Evolutionary conservation across 2,888 invertebrate species (phyloP).

Genomic region (Agelastica alni): DNA sequence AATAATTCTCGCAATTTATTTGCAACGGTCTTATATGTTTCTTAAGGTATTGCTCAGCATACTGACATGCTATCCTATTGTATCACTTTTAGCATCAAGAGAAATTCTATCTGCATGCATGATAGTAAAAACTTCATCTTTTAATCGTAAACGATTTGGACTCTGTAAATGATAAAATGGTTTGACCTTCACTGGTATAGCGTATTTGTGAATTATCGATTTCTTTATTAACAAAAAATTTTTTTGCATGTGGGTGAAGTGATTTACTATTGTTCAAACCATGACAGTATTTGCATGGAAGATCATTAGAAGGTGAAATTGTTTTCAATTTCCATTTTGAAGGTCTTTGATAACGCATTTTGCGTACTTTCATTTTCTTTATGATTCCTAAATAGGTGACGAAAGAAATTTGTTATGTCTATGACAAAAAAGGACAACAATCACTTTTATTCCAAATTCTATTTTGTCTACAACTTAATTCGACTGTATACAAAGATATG

Average conservation of each 20-base stretch:
- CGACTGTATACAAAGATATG: too few species aligned
- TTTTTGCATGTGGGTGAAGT: not conserved
- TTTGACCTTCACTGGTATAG: too few species aligned
- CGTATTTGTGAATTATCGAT: too few species aligned
- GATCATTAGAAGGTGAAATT: not conserved
- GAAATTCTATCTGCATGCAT: conserved; percentile 37
- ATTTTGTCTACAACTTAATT: not conserved
- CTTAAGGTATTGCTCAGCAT: conserved; percentile 37
- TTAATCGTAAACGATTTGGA: conserved; percentile 34
- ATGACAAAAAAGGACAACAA: too few species aligned
- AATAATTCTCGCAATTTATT: conserved; percentile 40
- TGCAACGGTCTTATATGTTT: conserved; percentile 39
- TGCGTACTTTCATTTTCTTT: conserved; percentile 28
- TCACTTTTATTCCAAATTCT: not conserved
- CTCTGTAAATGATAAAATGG: conserved; percentile 30
- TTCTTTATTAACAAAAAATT: not conserved
- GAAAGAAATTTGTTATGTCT: conserved; percentile 34
- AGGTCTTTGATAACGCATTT: conserved; percentile 30
- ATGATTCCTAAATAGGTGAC: conserved; percentile 33
- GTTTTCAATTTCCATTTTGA: not conserved
- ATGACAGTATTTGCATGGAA: too few species aligned
- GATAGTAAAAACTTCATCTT: conserved; percentile 36
- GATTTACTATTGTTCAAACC: not conserved
- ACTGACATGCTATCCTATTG: conserved; percentile 35
- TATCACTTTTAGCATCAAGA: conserved; percentile 33